Conservation (phyloP, 2,113 vertebrate species). For the Brachionichthys hirsutus region DNA sequence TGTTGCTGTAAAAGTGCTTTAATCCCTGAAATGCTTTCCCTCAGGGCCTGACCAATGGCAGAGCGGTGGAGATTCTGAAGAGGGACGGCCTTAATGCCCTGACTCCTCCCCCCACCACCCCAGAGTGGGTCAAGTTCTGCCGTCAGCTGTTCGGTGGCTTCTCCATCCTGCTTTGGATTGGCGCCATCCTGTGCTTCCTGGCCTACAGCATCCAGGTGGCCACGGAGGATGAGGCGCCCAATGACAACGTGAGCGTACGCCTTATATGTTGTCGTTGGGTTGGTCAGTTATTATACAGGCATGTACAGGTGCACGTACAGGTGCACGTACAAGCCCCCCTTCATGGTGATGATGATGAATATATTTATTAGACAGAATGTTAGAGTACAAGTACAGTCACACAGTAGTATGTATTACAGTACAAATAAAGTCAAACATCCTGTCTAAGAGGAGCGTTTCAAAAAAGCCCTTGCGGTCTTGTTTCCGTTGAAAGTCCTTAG, state of each 20-base stretch:
- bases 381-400: no score
- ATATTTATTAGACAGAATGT: no score
- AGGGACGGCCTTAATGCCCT: constrained; percentile 86
- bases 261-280: no score
- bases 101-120: constrained; percentile 88
- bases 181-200: constrained; percentile 89
- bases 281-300: no score
- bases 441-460: no score
- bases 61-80: constrained; percentile 81
- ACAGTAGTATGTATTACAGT: no score
- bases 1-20: neutral
- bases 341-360: no score
- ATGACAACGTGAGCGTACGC: constrained; percentile 93
- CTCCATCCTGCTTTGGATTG: constrained; percentile 92
- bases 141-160: constrained; percentile 93
- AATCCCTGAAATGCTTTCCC: neutral
- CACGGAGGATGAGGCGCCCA: constrained; percentile 84
- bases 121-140: constrained; percentile 95
- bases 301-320: no score
- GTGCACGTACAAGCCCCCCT: no score
- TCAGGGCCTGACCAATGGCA: constrained; percentile 83
- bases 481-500: no score
- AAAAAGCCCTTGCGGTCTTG: no score
- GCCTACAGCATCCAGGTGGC: constrained; percentile 89
- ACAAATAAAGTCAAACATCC: no score